Evolutionary conservation across 2,888 invertebrate species (phyloP), one percentile per base, ranked within the genome.

Genomic region (Epistrophella euchroma): DNA sequence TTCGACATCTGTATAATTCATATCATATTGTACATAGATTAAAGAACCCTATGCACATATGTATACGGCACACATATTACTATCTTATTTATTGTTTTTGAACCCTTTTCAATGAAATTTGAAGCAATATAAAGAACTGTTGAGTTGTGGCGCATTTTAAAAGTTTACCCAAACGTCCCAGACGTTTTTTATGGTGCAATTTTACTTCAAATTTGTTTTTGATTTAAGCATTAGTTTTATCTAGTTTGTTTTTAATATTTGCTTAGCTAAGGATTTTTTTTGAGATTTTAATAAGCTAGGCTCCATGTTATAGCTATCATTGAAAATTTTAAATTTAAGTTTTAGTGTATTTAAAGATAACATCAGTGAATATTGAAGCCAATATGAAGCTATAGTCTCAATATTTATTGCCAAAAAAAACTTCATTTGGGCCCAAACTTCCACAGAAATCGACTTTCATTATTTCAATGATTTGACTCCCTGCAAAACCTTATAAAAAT

Each of bases 31-130:
- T 19, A 13, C 11, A 22, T 6, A 19, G 22, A 22, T 1, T 15
- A 25, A 50, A 50, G 4, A 50, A 50, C 6, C 22, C 15, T 15
- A 17, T 7, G 13, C 2, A 7, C n/a, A n/a, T 2, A 7, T 43
- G 10, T 17, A 2, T 13, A 10, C 1, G 5, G 6, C 6, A 7
- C 2, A 2, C 7, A 13, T 50, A 22, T 50, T 50, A 13, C 25
- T 25, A 15, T 50, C 19, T 50, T 13, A 7, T 50, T 50, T 50
- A 50, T 50, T 50, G 50, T 50, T 50, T 50, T 50, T 50, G 50
- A 25, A 22, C 50, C 25, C 25, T 50, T 50, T 50, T 15, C 22
- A 50, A 50, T 50, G 13, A 50, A 50, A 50, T 47, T 11, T 47
- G 19, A 47, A 19, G 17, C 4, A 10, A 19, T 47, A 4, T n/a